A percentile compares a stretch with the other conserved stretches of the same genome.
phyloP scores from a whole-genome alignment of 2,797 vertebrate genomes.

The Xyrichtys novacula region DNA sequence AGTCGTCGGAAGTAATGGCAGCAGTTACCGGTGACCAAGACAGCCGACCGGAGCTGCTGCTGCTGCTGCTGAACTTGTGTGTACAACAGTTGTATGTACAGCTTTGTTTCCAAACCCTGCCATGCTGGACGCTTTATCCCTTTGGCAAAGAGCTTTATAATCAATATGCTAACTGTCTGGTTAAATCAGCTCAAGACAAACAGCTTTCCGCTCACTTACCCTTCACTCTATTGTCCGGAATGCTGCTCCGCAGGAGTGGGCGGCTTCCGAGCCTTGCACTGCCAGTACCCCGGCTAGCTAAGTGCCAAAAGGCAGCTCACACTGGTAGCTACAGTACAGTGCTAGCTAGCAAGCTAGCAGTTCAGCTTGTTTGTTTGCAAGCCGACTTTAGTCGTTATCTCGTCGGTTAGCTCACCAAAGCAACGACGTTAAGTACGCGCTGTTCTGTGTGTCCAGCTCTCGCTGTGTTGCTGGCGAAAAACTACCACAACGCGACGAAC shows the following conservation, averaged over 20 bases:
- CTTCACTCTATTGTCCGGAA: conserved; percentile 36
- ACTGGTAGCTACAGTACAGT: conserved; percentile 41
- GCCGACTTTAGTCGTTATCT: conserved; percentile 62
- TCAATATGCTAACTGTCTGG: background rate
- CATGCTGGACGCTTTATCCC: conserved; percentile 5
- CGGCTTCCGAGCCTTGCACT: conserved; percentile 57
- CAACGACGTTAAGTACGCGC: background rate
- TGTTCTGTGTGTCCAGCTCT: background rate
- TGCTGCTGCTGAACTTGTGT: too few relatives aligned
- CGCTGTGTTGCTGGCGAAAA: conserved; percentile 2
- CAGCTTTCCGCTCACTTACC: conserved; percentile 55
- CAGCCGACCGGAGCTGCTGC: conserved; percentile 32
- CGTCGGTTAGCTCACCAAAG: conserved; percentile 26
- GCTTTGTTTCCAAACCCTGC: conserved; percentile 10
- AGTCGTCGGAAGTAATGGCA: background rate
- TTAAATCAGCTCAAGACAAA: background rate
- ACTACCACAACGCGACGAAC: conserved; percentile 18
- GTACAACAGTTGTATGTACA: too few relatives aligned
- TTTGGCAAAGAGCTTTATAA: background rate
- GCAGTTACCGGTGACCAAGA: background rate
- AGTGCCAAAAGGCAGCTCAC: conserved; percentile 39
- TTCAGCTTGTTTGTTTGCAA: conserved; percentile 44
- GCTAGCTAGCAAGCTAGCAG: conserved; percentile 50
- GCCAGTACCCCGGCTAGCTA: conserved; percentile 48
- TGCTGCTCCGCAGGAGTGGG: conserved; percentile 62